Evolutionary conservation across 2,113 vertebrate genomes (phyloP).

Genomic region (Synchiropus splendidus): DNA sequence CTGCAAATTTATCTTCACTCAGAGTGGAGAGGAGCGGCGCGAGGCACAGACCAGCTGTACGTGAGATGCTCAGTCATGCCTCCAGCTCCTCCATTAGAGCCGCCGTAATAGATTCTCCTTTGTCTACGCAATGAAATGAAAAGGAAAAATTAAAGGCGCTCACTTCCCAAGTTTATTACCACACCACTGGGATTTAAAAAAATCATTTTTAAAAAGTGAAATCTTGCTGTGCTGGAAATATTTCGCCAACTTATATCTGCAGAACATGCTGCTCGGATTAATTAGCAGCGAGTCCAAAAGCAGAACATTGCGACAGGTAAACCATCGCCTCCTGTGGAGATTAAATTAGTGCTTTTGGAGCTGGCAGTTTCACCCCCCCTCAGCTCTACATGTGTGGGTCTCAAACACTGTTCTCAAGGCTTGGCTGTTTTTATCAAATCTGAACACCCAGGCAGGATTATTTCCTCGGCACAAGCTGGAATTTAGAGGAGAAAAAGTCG

Average conservation of each 20-base stretch:
- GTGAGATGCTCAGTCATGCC: constrained; percentile 49
- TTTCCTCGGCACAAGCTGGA: too few relatives aligned
- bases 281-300: constrained; percentile 7
- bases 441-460: too few relatives aligned
- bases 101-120: too few relatives aligned
- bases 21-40: constrained; percentile 24
- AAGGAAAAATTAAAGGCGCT: too few relatives aligned
- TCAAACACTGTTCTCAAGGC: neutral
- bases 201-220: too few relatives aligned
- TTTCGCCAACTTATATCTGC: neutral
- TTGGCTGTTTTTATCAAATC: neutral
- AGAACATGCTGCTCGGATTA: neutral
- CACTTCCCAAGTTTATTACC: too few relatives aligned
- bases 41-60: constrained; percentile 11
- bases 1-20: constrained; percentile 42
- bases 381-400: constrained; percentile 4
- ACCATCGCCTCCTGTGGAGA: constrained; percentile 3
- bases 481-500: too few relatives aligned
- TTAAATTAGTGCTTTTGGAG: neutral
- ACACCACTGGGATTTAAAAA: too few relatives aligned
- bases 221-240: neutral
- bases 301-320: constrained; percentile 1
- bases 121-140: too few relatives aligned
- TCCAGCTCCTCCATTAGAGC: constrained; percentile 33
- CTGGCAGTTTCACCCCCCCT: neutral